These are phyloP conservation scores for Acrocera orbiculus DNA, from an alignment of 2,888 invertebrate genomes.

Conservation along the genomic window DNA sequence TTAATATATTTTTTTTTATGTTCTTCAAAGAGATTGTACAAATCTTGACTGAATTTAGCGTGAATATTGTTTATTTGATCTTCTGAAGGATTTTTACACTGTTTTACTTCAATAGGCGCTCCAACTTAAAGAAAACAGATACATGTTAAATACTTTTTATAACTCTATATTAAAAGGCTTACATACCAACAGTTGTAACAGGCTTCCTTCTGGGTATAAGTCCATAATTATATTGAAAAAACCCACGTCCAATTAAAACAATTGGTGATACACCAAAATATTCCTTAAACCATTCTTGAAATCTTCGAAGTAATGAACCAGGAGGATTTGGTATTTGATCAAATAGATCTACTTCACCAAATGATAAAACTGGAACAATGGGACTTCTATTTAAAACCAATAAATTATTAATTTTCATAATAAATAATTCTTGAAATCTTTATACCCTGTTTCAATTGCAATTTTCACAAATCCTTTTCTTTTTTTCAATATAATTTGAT, in stretches of 20 bases:
- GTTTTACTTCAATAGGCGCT: conserved; percentile 57
- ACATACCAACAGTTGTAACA: conserved; percentile 72
- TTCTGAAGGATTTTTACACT: conserved; percentile 48
- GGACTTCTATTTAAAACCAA: conserved; percentile 39
- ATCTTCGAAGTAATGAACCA: conserved; percentile 40
- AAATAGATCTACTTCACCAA: conserved; percentile 78
- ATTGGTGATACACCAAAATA: conserved; percentile 57
- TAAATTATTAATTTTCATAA: not conserved
- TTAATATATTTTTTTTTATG: conserved; percentile 61
- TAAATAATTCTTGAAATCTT: not conserved
- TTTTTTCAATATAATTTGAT: conserved; percentile 50
- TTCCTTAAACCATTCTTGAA: conserved; percentile 51
- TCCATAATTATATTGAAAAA: conserved; percentile 84
- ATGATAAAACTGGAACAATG: conserved; percentile 75
- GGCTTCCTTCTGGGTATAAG: conserved; percentile 63
- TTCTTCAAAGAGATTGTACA: conserved; percentile 62
- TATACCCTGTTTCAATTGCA: conserved; percentile 57
- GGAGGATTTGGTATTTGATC: conserved; percentile 56
- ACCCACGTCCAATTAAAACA: conserved; percentile 62
- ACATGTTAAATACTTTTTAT: not conserved
- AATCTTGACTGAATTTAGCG: conserved; percentile 46
- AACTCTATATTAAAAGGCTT: not conserved
- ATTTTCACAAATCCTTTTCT: conserved; percentile 63
- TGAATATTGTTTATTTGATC: conserved; percentile 66
- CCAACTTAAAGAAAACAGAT: conserved; percentile 50